Conservation (phyloP, 2,113 vertebrate genomes). For the Nerophis lumbriciformis region DNA sequence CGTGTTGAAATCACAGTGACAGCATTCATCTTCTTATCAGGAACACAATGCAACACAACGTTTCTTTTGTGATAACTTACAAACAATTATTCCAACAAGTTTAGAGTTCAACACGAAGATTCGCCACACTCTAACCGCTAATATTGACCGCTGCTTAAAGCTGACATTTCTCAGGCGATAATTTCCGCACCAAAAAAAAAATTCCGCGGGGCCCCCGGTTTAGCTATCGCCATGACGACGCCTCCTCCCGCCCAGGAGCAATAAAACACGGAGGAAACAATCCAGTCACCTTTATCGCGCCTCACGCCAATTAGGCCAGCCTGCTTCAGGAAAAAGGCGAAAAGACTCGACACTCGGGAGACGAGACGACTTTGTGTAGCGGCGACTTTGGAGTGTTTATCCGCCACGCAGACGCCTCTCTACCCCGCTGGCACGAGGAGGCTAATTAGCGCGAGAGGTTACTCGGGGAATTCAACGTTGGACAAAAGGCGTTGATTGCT, state of each 20-base stretch:
- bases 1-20: too few relatives aligned
- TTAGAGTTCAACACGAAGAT: too few relatives aligned
- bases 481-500: constrained; percentile 62
- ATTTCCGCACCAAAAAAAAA: not conserved
- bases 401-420: constrained; percentile 13
- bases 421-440: constrained; percentile 25
- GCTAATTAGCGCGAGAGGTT: constrained; percentile 62
- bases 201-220: constrained; percentile 21
- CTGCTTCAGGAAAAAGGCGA: constrained; percentile 27
- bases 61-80: too few relatives aligned
- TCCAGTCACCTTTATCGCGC: constrained; percentile 62
- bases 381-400: constrained; percentile 35
- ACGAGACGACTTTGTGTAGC: constrained; percentile 17
- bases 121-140: too few relatives aligned
- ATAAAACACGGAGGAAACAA: constrained; percentile 44
- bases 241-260: constrained; percentile 24
- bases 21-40: too few relatives aligned
- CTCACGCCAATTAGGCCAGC: constrained; percentile 49
- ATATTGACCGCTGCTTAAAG: too few relatives aligned
- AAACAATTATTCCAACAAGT: too few relatives aligned
- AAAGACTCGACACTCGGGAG: constrained; percentile 26
- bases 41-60: too few relatives aligned
- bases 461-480: constrained; percentile 32
- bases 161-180: constrained; percentile 3
- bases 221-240: constrained; percentile 66